Evolutionary conservation across 2,888 invertebrate genomes (phyloP), one percentile per base, ranked within the genome.

Genomic region (Nesidiocoris tenuis): DNA sequence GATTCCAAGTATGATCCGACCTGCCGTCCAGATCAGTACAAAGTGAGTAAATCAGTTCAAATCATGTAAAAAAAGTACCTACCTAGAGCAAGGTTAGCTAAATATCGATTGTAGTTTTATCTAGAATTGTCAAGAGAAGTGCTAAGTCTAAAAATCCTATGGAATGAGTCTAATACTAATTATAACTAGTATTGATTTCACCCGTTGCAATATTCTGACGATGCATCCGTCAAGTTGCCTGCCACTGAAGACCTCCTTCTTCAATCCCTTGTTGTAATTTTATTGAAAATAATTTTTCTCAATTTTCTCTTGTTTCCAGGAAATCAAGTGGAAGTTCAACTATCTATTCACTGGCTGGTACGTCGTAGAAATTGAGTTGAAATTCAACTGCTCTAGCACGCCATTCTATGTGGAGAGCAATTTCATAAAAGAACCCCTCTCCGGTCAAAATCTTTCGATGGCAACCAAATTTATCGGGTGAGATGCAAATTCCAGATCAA

Each of bases 301-400:
- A 39, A 39, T 7, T 39, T 63, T 39, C 17, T 65, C n/a, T 5
- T 16, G 1, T 19, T 67, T 67, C 21, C 55, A 67, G 67, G 22
- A 55, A 56, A 55, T 67, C 2, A 67, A 18, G 12, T 67, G 67
- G 67, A 67, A 22, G 55, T 18, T 55, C 16, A 67, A 56, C 55
- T 67, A 67, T 67, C 9, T 67, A 19, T 67, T 54, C 21, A 54
- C 67, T 7, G 67, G 67, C n/a, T 67, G 67, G 21, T 67, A 67
- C 21, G n/a, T 56, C 9, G 67, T 67, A 12, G 22, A 22, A 55
- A 55, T 55, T 19, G 67, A 67, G 12, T 16, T 67, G 56, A 39
- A 39, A 39, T 39, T 39, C 39, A 39, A 39, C 39, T 39, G 39
- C 39, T 39, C 39, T 39, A 39, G 39, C 39, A 3, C 3, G 39